Conservation (phyloP, 2,888 invertebrate genomes). For the Mythimna lalbum region DNA sequence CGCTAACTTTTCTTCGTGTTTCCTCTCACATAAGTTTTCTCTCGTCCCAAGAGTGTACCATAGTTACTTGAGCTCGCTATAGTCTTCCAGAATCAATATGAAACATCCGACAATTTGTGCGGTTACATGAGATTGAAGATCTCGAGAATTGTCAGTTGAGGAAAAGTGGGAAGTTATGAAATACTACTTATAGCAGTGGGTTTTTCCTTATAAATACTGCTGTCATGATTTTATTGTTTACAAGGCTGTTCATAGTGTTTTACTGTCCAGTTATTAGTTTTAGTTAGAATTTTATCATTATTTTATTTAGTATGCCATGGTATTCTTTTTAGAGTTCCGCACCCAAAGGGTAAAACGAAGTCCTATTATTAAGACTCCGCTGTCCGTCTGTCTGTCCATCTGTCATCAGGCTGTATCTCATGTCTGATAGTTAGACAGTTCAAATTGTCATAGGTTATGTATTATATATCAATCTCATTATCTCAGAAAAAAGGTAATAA, state of each 20-base stretch:
- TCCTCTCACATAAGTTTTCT: conserved; percentile 55
- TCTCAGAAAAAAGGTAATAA: too few species aligned
- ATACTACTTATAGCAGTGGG: neutral
- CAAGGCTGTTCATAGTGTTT: neutral
- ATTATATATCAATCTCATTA: too few species aligned
- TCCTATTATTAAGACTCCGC: too few species aligned
- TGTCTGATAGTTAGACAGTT: too few species aligned
- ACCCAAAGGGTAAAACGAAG: too few species aligned
- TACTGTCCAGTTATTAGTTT: too few species aligned
- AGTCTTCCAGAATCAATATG: conserved; percentile 52
- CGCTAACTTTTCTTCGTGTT: conserved; percentile 54
- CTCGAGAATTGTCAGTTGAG: conserved; percentile 10
- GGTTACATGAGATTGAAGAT: conserved; percentile 35
- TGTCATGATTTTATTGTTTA: neutral
- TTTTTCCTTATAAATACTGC: neutral
- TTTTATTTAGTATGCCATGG: too few species aligned
- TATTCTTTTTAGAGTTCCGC: too few species aligned
- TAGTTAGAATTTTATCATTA: too few species aligned
- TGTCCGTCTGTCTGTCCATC: too few species aligned
- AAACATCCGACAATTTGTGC: conserved; percentile 33
- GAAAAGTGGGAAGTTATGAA: conserved; percentile 26
- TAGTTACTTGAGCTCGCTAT: conserved; percentile 25
- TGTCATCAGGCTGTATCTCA: too few species aligned
- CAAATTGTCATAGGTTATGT: too few species aligned
- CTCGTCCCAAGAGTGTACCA: conserved; percentile 43